These are phyloP conservation scores for Brachionus calyciflorus DNA, from an alignment of 1,140 invertebrate genomes.

Conservation along the genomic window DNA sequence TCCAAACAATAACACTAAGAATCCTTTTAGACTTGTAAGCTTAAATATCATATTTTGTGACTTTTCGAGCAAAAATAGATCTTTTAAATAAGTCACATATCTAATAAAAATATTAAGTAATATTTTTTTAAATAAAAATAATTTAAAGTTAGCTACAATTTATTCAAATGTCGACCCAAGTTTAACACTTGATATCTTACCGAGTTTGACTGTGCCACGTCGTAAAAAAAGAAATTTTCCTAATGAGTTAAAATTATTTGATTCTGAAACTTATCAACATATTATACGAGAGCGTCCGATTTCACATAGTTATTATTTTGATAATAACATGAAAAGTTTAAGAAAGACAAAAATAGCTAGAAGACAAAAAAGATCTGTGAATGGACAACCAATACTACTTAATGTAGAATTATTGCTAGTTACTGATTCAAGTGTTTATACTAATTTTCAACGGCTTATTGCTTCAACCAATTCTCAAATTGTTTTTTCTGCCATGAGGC, in stretches of 20 bases:
- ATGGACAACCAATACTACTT: conserved; percentile 18
- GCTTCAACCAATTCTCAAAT: neutral
- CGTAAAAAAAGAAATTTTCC: too few relatives aligned
- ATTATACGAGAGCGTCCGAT: too few relatives aligned
- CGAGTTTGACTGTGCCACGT: too few relatives aligned
- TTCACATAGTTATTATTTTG: neutral
- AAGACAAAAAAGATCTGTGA: neutral
- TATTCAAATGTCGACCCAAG: too few relatives aligned
- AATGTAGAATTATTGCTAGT: conserved; percentile 31
- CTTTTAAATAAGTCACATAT: neutral
- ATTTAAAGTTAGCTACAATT: too few relatives aligned
- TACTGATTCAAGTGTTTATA: conserved; percentile 7
- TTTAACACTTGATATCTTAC: too few relatives aligned
- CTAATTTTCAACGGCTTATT: neutral
- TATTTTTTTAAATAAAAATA: too few relatives aligned
- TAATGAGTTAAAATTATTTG: too few relatives aligned
- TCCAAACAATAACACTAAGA: neutral
- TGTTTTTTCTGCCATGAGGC: conserved; percentile 25
- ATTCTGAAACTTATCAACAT: too few relatives aligned
- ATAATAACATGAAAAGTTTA: neutral
- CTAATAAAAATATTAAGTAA: too few relatives aligned
- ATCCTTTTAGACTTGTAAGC: conserved; percentile 3
- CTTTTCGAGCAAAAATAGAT: neutral
- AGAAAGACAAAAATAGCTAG: neutral
- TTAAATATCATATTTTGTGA: neutral